Evolutionary conservation across 2,797 vertebrate species (phyloP), one percentile per base, ranked within the genome.

Genomic region (Chelon auratus): DNA sequence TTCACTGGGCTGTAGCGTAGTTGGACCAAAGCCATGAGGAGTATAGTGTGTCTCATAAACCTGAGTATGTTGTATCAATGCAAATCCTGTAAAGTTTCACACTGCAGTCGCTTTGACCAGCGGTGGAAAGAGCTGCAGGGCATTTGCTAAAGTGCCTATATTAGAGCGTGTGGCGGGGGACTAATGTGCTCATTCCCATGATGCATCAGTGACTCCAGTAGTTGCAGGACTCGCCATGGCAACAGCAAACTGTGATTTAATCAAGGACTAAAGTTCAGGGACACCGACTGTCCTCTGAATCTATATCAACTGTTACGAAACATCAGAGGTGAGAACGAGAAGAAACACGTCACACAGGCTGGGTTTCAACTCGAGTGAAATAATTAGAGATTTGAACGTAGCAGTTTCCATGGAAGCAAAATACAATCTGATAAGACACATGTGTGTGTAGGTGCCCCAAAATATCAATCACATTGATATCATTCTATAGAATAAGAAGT

Each of bases 161-260:
- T 64, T 9, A 33, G 42, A 52, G 40, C 12, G n/a, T 56, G 48
- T 51, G 47, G 48, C 1, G 8, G 9, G 12, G 9, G 30, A n/a
- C 5, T 65, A 43, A 64, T 64, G 17, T 48, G 40, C 54, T 70
- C 22, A 37, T 55, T 78, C 72, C 72, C 55, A 68, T 60, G 51
- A 71, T 67, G 63, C 61, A 73, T 51, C 59, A 48, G 52, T 4
- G 39, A 36, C 75, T 75, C 60, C 45, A 57, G 60, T 63, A 20
- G 57, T 50, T 63, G 54, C 54, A 69, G 62, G 53, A 40, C 48
- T 89, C 80, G 47, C 82, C 72, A 73, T 69, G 67, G 86, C 78
- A 86, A 89, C 80, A 18, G 57, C 18, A 12, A 71, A 42, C 4
- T 30, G 52, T 33, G 60, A 51, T 66, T 67, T 43, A 72, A 73